Evolutionary conservation across 2,797 vertebrate genomes (phyloP).

Genomic region (Trachurus trachurus): DNA sequence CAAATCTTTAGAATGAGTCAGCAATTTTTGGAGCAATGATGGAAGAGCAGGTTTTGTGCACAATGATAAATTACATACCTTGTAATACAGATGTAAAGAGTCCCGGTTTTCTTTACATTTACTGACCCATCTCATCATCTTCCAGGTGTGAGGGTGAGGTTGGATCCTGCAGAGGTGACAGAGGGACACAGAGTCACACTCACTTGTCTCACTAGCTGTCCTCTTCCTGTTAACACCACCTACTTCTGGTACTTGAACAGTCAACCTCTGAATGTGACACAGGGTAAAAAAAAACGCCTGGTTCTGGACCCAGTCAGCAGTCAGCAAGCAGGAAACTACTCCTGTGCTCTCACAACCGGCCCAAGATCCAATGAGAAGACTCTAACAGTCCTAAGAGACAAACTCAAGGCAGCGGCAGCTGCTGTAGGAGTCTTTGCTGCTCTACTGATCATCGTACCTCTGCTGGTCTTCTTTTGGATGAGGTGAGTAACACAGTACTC

Average conservation of each 20-base stretch:
- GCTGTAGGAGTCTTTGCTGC: background rate
- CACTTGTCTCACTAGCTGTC: slow-evolving; percentile 59
- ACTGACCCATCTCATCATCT: background rate
- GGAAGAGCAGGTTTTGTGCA: background rate
- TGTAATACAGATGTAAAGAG: no score
- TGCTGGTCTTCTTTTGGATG: background rate
- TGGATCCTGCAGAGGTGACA: slow-evolving; percentile 27
- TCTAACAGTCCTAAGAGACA: slow-evolving; percentile 23
- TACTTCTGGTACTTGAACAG: slow-evolving; percentile 45
- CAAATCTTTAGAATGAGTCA: no score
- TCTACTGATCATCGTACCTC: background rate
- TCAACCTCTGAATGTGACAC: background rate
- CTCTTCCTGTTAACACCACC: slow-evolving; percentile 35
- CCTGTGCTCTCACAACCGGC: slow-evolving; percentile 4
- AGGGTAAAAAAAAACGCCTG: slow-evolving; percentile 24
- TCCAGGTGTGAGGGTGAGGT: slow-evolving; percentile 32
- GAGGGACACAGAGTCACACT: slow-evolving; percentile 57
- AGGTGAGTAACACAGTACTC: slow-evolving; percentile 22
- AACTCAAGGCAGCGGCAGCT: background rate
- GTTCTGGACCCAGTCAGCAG: slow-evolving; percentile 35
- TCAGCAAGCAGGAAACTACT: slow-evolving; percentile 48
- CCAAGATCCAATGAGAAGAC: fast-evolving
- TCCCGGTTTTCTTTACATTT: background rate
- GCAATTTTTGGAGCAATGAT: no score
- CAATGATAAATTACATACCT: no score